phyloP scores from a whole-genome alignment of 2,888 invertebrate genomes.

The Stegophylla sp. region DNA sequence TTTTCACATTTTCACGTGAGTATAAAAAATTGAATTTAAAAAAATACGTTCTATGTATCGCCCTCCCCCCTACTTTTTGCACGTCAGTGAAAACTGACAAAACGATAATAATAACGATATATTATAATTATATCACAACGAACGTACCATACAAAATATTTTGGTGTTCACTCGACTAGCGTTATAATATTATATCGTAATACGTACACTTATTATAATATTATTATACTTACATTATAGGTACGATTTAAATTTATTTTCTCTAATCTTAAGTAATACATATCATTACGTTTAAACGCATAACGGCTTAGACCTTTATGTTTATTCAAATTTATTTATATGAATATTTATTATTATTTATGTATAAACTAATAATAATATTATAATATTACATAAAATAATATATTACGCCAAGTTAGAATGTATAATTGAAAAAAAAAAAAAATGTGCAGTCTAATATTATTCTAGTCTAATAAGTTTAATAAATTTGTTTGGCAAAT shows the following conservation, averaged over 20 bases:
- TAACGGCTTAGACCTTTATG: constrained; percentile 53
- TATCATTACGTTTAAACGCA: constrained; percentile 53
- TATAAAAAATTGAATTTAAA: too few relatives aligned
- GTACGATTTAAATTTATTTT: constrained; percentile 18
- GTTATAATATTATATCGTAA: too few relatives aligned
- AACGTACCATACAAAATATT: not conserved
- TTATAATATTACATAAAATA: constrained; percentile 7
- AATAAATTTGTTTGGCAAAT: constrained; percentile 52
- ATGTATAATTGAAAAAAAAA: not conserved
- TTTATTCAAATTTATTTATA: constrained; percentile 15
- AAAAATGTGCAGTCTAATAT: constrained; percentile 26
- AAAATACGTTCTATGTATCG: too few relatives aligned
- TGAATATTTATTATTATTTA: not conserved
- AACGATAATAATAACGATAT: not conserved
- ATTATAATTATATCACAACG: not conserved
- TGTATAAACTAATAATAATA: constrained; percentile 14
- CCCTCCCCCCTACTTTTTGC: not conserved
- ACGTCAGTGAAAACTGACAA: not conserved
- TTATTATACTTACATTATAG: constrained; percentile 21
- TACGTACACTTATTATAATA: not conserved
- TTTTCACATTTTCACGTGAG: too few relatives aligned
- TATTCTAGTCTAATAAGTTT: constrained; percentile 28
- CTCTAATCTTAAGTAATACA: constrained; percentile 48
- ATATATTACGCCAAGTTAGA: constrained; percentile 34
- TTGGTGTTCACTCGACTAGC: constrained; percentile 27